Percentiles rank a stretch among this genome's conserved stretches.
These are phyloP conservation scores for Pomatorhinus ruficollis DNA, from an alignment of 2,113 vertebrate genomes.

Conservation along the genomic window DNA sequence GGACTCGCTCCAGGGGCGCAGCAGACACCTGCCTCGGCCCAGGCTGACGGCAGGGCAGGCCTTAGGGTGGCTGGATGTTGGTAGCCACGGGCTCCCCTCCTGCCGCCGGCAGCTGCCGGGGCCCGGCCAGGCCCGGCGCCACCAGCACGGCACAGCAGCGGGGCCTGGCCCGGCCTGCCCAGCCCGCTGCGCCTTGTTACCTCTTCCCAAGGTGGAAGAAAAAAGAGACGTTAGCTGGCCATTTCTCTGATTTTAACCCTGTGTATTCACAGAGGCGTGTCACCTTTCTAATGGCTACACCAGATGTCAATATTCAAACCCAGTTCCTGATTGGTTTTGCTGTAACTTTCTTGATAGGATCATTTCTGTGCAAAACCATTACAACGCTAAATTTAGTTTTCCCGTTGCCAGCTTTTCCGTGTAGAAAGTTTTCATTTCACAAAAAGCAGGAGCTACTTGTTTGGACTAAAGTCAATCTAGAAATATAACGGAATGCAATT, in stretches of 20 bases:
- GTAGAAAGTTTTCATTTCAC: background rate
- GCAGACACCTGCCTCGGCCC: background rate
- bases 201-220: background rate
- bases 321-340: background rate
- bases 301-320: background rate
- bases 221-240: background rate
- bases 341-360: background rate
- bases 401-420: background rate
- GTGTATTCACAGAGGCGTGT: background rate
- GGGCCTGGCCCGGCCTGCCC: no score
- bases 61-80: no score
- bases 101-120: no score
- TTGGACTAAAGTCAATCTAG: background rate
- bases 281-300: background rate
- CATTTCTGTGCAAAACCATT: background rate
- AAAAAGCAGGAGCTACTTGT: background rate
- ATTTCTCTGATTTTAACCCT: background rate
- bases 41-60: no score
- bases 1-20: no score
- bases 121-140: no score
- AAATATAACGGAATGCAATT: background rate
- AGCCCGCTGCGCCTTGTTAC: no score
- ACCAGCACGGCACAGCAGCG: no score
- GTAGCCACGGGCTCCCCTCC: no score
- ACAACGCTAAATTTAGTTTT: background rate